Evolutionary conservation across 1,140 invertebrate genomes (phyloP), one percentile per base, ranked within the genome.

Genomic region (Drosophila virilis): DNA sequence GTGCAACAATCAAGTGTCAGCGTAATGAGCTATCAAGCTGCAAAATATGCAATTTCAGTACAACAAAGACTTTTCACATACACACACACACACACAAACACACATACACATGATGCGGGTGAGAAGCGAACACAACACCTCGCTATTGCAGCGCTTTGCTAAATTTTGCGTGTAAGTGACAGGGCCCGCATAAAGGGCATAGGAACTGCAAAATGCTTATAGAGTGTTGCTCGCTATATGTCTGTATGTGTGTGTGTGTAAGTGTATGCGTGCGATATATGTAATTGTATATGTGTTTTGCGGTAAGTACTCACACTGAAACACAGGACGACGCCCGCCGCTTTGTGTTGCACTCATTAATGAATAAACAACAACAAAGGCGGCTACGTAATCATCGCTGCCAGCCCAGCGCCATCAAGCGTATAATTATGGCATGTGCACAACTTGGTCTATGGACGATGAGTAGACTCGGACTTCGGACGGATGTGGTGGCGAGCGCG

Each of bases 291-390:
- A 45, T 66, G 43, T 54, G 45, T 42, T 48, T 38, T 46, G 22
- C 40, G 66, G 33, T 13, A 55, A 69, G 57, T 50, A 58, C 54
- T 62, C 4, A 42, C 37, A 58, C 37, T 51, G 9, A 43, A n/a
- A 59, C 48, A 61, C 42, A 50, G 17, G 45, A 43, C 13, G 51
- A 48, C 52, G 51, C 42, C 42, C 59, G 71, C 55, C 75, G 78
- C 83, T 86, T 86, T 86, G 88, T 86, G 82, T 86, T 86, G 84
- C 83, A 89, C 79, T 86, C 86, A 89, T 86, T 86, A 86, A 86
- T 86, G 83, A 88, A 89, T 84, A 86, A 89, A 88, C 72, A 86
- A 80, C 76, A 89, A 74, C 70, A 73, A 61, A 62, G 51, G 69
- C 76, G 77, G 72, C 76, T 69, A 69, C 79, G 84, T 86, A 86